Evolutionary conservation across 2,797 vertebrate genomes (phyloP).

Genomic region (Chelon labrosus): DNA sequence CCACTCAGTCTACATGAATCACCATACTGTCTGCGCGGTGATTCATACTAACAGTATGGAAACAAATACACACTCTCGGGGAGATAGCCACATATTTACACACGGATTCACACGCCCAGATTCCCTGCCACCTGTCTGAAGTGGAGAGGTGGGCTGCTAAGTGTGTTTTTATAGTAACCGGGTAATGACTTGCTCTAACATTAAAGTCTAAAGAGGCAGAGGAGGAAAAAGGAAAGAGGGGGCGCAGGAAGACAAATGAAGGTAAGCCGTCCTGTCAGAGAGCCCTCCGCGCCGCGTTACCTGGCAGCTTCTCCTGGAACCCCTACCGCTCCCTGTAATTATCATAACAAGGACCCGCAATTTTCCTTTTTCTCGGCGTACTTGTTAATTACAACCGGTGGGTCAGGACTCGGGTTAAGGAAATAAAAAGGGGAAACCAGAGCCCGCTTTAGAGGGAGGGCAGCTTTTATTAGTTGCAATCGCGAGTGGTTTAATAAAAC

Average conservation of each 20-base stretch:
- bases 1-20: constrained; percentile 53
- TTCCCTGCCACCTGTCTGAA: constrained; percentile 57
- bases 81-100: constrained; percentile 31
- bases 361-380: constrained; percentile 82
- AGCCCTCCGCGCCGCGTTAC: constrained; percentile 59
- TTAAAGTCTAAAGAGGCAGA: constrained; percentile 63
- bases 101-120: constrained; percentile 38
- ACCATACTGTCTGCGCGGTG: constrained; percentile 27
- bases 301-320: constrained; percentile 76
- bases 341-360: constrained; percentile 82
- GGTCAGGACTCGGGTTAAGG: constrained; percentile 79
- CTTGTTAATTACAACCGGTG: constrained; percentile 79
- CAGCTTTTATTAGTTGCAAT: constrained; percentile 73
- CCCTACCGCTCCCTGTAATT: constrained; percentile 71
- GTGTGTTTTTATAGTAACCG: constrained; percentile 76
- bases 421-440: constrained; percentile 77
- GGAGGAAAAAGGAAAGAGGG: constrained; percentile 48
- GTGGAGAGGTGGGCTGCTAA: constrained; percentile 60
- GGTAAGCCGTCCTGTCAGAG: constrained; percentile 56
- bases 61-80: constrained; percentile 47
- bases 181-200: constrained; percentile 69
- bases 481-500: constrained; percentile 71
- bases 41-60: constrained; percentile 55
- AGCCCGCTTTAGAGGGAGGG: constrained; percentile 51
- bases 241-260: constrained; percentile 68